Base-by-base conservation (phyloP, 2,113 vertebrate species). In the Otolemur garnettii region DNA sequence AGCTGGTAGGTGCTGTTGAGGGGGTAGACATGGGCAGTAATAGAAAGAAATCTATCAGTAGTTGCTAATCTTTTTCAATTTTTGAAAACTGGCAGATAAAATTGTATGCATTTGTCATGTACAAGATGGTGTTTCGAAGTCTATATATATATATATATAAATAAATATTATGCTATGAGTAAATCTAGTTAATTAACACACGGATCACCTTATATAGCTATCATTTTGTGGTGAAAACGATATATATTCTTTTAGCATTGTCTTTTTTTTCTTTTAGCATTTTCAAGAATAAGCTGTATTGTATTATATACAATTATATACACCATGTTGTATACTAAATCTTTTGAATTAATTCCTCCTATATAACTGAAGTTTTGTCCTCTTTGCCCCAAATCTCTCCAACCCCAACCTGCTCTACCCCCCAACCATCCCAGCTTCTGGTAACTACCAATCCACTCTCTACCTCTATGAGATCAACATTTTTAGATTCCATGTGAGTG, bases 41-140 rank as follows among this genome's bases (percentile, higher is more conserved):
- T 42, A 69, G 26, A 59, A 79, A 96, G 35, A 84, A 94, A 72
- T 35, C 26, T 88, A 38, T 83, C 53, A 60, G 17, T 83, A 38
- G 38, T 38, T 38, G 38, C 38, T 38, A 38, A 38, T 26, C 72
- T 45, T 74, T 24, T 74, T 42, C 38, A 42, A 7, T 24, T 15
- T 74, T 42, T 74, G 5, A 14, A 74, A 74, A 74, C 13, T 74
- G 38, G 45, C 38, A 74, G 38, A 45, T 74, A 74, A 74, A 45
- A 74, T 74, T 45, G 13, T 45, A 42, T 74, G 71, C 4, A 74
- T 74, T 74, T 26, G 45, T 74, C 38, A 12, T 74, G 22, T 45
- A 74, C 5, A 74, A 45, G 5, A 42, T 42, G 35, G 26, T 42
- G 38, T 74, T 74, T 74, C 45, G 38, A 74, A 74, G 22, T n/a